A percentile compares a stretch with the other conserved stretches of the same genome.
Evolutionary conservation across 2,113 vertebrate genomes (phyloP).

Genomic region (Gymnobelideus leadbeateri): DNA sequence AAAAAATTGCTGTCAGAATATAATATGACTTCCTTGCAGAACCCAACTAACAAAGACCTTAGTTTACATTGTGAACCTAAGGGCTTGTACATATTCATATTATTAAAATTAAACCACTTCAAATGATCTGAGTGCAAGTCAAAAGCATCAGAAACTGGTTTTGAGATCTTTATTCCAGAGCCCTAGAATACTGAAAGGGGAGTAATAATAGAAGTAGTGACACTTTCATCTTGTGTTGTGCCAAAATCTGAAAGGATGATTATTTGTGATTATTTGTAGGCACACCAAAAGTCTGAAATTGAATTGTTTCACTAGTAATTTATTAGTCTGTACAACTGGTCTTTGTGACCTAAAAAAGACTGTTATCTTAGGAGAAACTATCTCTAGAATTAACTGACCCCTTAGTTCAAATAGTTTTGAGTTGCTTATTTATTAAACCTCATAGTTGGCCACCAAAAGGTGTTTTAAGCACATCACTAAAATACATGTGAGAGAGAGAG

Average conservation of each 20-base stretch:
- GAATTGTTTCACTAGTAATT: conserved; percentile 31
- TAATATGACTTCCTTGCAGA: conserved; percentile 1
- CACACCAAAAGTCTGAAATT: conserved; percentile 7
- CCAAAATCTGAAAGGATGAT: conserved; percentile 3
- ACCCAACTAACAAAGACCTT: conserved; percentile 50
- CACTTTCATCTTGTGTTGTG: conserved; percentile 53
- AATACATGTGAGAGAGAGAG: no score
- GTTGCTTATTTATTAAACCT: background rate
- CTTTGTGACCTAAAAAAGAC: conserved; percentile 69
- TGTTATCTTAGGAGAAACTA: conserved; percentile 69
- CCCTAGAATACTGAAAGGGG: conserved; percentile 71
- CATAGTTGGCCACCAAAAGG: background rate
- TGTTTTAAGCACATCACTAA: background rate
- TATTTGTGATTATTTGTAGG: conserved; percentile 42
- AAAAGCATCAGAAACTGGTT: background rate
- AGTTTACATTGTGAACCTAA: background rate
- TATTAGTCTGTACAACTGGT: conserved; percentile 17
- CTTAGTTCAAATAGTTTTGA: background rate
- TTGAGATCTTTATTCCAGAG: conserved; percentile 67
- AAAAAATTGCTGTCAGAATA: conserved; percentile 35
- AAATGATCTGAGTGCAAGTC: conserved; percentile 63
- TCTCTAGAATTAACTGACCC: conserved; percentile 13
- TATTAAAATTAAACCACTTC: conserved; percentile 59
- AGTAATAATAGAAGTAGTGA: conserved; percentile 71
- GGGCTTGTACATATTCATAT: background rate